Evolutionary conservation across 1,140 invertebrate species (phyloP), one percentile per base, ranked within the genome.

Genomic region (Cylas formicarius): DNA sequence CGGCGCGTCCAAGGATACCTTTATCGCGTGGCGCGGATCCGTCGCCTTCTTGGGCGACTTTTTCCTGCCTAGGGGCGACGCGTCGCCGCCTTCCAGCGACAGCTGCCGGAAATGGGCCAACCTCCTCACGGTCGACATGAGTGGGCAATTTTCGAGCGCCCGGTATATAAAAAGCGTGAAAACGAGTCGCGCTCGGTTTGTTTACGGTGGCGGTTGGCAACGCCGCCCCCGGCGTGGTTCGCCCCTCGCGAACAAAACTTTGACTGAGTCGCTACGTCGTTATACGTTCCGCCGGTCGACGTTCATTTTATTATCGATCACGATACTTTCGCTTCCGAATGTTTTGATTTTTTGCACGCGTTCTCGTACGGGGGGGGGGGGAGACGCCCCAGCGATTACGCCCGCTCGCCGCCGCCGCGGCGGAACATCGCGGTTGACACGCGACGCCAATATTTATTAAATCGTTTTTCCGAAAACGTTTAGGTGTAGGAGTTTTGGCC

Each of bases 231-330:
- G 48, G 42, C 40, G 44, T 42, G 53, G 55, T 54, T 55, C 48
- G 55, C 58, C 48, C 51, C 35, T 38, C 33, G 46, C 51, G 48
- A 13, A 45, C 51, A 44, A 53, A 59, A 59, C 44, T 61, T 59
- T 56, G 44, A 61, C 59, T 61, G 55, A 59, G 54, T 48, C 33
- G 41, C 44, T 50, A 57, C 57, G 52, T 55, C 53, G 48, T 55
- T 55, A 48, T 24, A 35, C 49, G 27, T 11, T 22, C 35, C 36
- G 21, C 53, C 49, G 44, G 53, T 53, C 54, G 44, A 47, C 50
- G 48, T 42, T 52, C 44, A 49, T 52, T 52, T 60, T 46, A 55
- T 56, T 58, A 58, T 60, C 41, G 56, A 60, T 60, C 52, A n/a
- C n/a, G 38, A 37, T 48, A 58, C 58, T 60, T 60, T 60, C 56